These are phyloP conservation scores for Umimayanthus kanabou DNA, from an alignment of 92 coral and sea anemone genomes.

Conservation along the genomic window DNA sequence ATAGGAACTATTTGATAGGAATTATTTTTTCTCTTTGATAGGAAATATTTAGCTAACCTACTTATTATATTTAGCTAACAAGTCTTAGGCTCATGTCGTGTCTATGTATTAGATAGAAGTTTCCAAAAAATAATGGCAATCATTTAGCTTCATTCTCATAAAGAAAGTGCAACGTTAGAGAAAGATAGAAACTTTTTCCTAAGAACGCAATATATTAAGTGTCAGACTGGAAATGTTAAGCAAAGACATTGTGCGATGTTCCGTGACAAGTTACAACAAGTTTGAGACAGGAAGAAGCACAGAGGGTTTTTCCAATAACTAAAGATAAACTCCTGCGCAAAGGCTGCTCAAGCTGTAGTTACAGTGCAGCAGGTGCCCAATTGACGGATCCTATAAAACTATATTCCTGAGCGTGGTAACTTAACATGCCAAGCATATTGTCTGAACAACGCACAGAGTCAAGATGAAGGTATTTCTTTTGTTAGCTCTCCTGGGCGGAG, in stretches of 20 bases:
- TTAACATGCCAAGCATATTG: background rate
- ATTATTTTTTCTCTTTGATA: too few relatives aligned
- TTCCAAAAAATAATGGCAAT: too few relatives aligned
- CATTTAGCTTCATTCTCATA: too few relatives aligned
- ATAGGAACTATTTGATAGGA: too few relatives aligned
- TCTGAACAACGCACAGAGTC: background rate
- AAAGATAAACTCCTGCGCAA: background rate
- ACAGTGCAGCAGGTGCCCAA: background rate
- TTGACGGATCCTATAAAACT: background rate
- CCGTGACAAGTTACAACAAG: background rate
- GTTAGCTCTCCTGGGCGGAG: background rate
- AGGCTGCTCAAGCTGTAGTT: background rate
- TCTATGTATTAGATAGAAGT: too few relatives aligned
- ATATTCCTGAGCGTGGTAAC: background rate
- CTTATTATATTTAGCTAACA: too few relatives aligned
- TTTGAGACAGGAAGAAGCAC: background rate
- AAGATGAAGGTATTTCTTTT: constrained; percentile 7
- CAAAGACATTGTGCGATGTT: background rate
- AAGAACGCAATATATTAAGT: background rate
- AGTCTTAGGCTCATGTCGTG: too few relatives aligned
- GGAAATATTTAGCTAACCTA: too few relatives aligned
- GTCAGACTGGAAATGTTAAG: background rate
- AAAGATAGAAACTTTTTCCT: background rate
- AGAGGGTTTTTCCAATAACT: background rate
- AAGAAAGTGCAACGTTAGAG: too few relatives aligned